Conservation (phyloP, 2,113 vertebrate genomes). For the Cyprinodon brontotheroides region DNA sequence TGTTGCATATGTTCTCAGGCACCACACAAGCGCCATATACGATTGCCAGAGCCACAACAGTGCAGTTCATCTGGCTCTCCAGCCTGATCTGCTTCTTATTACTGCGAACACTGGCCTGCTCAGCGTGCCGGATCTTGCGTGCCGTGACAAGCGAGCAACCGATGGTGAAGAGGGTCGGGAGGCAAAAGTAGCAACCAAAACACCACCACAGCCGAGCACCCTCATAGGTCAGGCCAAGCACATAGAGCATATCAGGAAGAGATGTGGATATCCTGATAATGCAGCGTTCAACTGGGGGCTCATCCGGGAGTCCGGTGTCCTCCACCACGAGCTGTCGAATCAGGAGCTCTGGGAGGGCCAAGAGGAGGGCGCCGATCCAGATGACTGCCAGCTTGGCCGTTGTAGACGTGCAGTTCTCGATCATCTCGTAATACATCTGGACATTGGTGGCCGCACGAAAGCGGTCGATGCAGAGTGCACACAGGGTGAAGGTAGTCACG, state of each 20-base stretch:
- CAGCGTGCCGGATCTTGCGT: constrained; percentile 89
- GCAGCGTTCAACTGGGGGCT: constrained; percentile 84
- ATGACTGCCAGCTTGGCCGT: constrained; percentile 95
- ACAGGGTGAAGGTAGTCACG: constrained; percentile 96
- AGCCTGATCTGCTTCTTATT: constrained; percentile 96
- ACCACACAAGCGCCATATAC: constrained; percentile 96
- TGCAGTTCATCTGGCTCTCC: constrained; percentile 99
- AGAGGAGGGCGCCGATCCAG: constrained; percentile 92
- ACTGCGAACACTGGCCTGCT: constrained; percentile 90
- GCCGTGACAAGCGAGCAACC: constrained; percentile 94
- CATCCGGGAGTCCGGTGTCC: constrained; percentile 67
- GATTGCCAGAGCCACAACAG: constrained; percentile 95
- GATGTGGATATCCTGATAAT: constrained; percentile 90
- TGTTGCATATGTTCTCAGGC: constrained; percentile 98
- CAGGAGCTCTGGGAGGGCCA: constrained; percentile 93
- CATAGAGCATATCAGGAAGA: constrained; percentile 92
- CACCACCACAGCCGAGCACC: constrained; percentile 97
- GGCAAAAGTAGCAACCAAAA: constrained; percentile 97
- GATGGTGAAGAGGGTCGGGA: constrained; percentile 97
- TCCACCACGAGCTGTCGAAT: constrained; percentile 91
- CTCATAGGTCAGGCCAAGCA: constrained; percentile 93
- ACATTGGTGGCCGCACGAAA: constrained; percentile 97
- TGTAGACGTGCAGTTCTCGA: constrained; percentile 95
- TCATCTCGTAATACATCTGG: constrained; percentile 99
- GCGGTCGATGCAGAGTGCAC: constrained; percentile 95